These are phyloP conservation scores for Mycteria americana DNA, from an alignment of 2,797 vertebrate species.

Conservation along the genomic window DNA sequence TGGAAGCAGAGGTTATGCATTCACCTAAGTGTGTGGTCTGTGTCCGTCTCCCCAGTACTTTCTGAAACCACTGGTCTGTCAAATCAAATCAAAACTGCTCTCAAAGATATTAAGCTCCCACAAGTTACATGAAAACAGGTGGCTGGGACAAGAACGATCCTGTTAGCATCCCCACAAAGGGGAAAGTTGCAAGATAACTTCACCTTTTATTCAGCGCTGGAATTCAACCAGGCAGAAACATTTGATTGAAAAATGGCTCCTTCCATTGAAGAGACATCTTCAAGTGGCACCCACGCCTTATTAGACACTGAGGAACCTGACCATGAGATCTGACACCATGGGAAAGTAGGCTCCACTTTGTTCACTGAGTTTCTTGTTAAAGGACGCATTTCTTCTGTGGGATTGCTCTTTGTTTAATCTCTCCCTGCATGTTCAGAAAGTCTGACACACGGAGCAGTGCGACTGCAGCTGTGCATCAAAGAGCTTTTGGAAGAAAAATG, in stretches of 20 bases:
- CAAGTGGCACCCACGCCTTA: background rate
- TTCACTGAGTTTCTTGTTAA: background rate
- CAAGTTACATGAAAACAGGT: background rate
- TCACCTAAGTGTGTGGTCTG: background rate
- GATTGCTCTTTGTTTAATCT: background rate
- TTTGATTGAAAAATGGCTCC: background rate
- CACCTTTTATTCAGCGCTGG: background rate
- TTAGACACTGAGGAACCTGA: background rate
- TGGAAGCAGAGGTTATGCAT: background rate
- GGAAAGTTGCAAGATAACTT: background rate
- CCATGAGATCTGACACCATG: background rate
- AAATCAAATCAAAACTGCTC: background rate
- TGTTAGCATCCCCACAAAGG: background rate
- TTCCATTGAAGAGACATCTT: background rate
- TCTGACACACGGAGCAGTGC: background rate
- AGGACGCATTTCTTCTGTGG: background rate
- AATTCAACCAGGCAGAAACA: slow-evolving; percentile 10
- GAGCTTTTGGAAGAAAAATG: background rate
- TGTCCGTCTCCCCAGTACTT: rapidly evolving
- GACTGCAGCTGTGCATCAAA: background rate
- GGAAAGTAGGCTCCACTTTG: background rate
- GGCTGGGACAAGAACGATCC: background rate
- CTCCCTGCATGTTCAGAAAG: background rate
- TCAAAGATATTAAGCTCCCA: background rate
- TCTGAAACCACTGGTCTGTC: background rate